phyloP scores from a whole-genome alignment of 2,888 invertebrate species.

The Tinea semifulvella region DNA sequence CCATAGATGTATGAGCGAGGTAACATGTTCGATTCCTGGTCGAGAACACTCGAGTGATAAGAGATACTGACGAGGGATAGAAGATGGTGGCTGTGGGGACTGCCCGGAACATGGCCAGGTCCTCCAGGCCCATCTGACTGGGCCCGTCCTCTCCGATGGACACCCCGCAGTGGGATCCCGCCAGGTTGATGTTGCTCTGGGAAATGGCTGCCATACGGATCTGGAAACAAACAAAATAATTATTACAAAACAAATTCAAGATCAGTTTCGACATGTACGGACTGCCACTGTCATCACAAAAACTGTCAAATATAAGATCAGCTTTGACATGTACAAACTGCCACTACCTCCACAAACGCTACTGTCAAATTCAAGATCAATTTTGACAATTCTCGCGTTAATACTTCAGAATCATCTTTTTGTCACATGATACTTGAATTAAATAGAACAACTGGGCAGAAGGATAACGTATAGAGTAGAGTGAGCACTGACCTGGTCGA shows the following conservation, averaged over 20 bases:
- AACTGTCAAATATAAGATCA: too few species aligned
- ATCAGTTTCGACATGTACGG: too few species aligned
- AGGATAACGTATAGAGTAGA: too few species aligned
- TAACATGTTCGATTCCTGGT: too few species aligned
- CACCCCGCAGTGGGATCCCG: conserved; percentile 96
- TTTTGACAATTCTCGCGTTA: too few species aligned
- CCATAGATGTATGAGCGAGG: too few species aligned
- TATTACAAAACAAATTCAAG: background rate
- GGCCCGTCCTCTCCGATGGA: conserved; percentile 99
- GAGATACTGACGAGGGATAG: conserved; percentile 79
- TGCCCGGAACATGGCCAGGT: conserved; percentile 93
- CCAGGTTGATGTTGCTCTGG: conserved; percentile 96
- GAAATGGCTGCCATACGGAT: conserved; percentile 99
- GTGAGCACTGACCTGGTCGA: conserved; percentile 81
- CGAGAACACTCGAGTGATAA: too few species aligned
- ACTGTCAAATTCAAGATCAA: background rate
- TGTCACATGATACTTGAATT: too few species aligned
- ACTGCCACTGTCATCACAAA: too few species aligned
- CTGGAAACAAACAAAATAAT: conserved; percentile 36
- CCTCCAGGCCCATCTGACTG: conserved; percentile 99
- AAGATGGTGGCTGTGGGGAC: conserved; percentile 85
- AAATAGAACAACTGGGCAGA: too few species aligned
- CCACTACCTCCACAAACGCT: background rate
- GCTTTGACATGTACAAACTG: too few species aligned
- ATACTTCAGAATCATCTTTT: too few species aligned